Evolutionary conservation across 2,113 vertebrate genomes (phyloP).

Genomic region (Alosa alosa): DNA sequence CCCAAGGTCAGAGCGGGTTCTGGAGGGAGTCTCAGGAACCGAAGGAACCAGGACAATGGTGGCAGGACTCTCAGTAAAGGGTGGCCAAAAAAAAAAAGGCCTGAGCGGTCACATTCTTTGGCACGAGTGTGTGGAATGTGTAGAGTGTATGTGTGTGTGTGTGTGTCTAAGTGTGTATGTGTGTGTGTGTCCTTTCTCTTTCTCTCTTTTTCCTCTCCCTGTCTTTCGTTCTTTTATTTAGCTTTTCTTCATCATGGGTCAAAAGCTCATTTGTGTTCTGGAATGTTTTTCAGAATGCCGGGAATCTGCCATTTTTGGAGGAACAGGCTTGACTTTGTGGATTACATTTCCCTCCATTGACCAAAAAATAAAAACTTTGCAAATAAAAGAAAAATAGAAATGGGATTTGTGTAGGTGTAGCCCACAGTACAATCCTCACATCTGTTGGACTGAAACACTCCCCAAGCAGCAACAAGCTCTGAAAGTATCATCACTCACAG

Average conservation of each 20-base stretch:
- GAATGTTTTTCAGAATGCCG: slow-evolving; percentile 45
- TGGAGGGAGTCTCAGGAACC: neutral
- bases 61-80: neutral
- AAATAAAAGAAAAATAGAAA: neutral
- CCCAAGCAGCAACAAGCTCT: neutral
- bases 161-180: neutral
- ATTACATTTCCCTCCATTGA: neutral
- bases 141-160: slow-evolving; percentile 24
- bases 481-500: neutral
- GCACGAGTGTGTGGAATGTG: slow-evolving; percentile 52
- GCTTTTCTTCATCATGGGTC: slow-evolving; percentile 1
- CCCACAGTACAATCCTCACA: neutral
- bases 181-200: neutral
- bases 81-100: neutral
- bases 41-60: neutral
- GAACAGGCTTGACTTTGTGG: neutral
- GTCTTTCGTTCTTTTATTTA: slow-evolving; percentile 24
- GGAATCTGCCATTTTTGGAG: neutral
- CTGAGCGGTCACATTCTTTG: slow-evolving; percentile 60
- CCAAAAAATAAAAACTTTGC: neutral
- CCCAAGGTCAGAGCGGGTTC: neutral
- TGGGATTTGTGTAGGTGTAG: neutral
- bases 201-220: slow-evolving; percentile 32
- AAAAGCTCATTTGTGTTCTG: slow-evolving; percentile 21
- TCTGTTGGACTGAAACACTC: neutral